Evolutionary conservation across 2,113 vertebrate species (phyloP).

Genomic region (cattle (Bos taurus)): ARS-UCD2.0 NC_037331.1:84679501-84680000

Average conservation of each 20-base stretch:
- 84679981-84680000: background rate
- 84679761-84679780: background rate
- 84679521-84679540: background rate
- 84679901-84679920: background rate
- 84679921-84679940: background rate
- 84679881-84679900: background rate
- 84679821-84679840: background rate
- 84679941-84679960: background rate
- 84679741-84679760: background rate
- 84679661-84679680: background rate
- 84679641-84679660: background rate
- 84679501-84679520: background rate
- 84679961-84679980: background rate
- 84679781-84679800: background rate
- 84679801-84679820: background rate
- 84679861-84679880: background rate
- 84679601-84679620: background rate
- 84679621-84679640: background rate
- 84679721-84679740: background rate
- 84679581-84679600: background rate
- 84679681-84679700: background rate
- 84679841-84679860: background rate
- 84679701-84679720: background rate
- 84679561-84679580: background rate
- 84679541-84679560: background rate